phyloP scores from a whole-genome alignment of 2,888 invertebrate species.

The Platypus cylindrus region DNA sequence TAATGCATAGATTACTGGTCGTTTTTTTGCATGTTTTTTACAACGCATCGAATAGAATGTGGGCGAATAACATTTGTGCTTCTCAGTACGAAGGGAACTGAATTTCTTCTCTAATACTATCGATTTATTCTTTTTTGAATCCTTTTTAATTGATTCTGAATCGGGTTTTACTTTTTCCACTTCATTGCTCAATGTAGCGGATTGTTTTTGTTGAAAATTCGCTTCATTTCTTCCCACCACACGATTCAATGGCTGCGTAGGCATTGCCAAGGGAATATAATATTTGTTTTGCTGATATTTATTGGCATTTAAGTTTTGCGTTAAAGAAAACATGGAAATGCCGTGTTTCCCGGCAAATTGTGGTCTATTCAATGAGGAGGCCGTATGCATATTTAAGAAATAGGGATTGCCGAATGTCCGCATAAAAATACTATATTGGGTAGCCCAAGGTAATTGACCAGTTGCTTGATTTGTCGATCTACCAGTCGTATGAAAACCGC shows the following conservation, averaged over 20 bases:
- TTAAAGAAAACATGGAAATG: constrained; percentile 5
- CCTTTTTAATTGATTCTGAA: constrained; percentile 10
- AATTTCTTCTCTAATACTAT: constrained; percentile 26
- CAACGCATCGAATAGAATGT: constrained; percentile 36
- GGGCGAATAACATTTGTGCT: constrained; percentile 35
- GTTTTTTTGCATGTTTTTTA: constrained; percentile 33
- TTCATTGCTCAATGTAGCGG: constrained; percentile 25
- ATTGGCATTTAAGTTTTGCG: constrained; percentile 7
- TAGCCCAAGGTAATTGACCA: constrained; percentile 13
- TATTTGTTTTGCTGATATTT: constrained; percentile 11
- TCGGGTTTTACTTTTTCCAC: constrained; percentile 4
- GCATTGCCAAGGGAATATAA: constrained; percentile 8
- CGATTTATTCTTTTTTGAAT: constrained; percentile 8
- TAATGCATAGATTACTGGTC: constrained; percentile 31
- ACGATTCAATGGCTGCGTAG: constrained; percentile 12
- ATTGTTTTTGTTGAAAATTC: constrained; percentile 25
- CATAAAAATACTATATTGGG: constrained; percentile 15
- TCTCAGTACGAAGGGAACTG: constrained; percentile 29
- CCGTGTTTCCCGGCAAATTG: constrained; percentile 14
- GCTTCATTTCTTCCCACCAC: constrained; percentile 26
- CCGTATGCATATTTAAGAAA: constrained; percentile 12
- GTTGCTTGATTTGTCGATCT: constrained; percentile 5
- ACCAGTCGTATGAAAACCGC: constrained; percentile 27
- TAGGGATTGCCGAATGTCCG: constrained; percentile 9
- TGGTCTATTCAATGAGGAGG: constrained; percentile 13